Evolutionary conservation across 2,113 vertebrate genomes (phyloP), one percentile per base, ranked within the genome.

Genomic region (Tyrannus savana): DNA sequence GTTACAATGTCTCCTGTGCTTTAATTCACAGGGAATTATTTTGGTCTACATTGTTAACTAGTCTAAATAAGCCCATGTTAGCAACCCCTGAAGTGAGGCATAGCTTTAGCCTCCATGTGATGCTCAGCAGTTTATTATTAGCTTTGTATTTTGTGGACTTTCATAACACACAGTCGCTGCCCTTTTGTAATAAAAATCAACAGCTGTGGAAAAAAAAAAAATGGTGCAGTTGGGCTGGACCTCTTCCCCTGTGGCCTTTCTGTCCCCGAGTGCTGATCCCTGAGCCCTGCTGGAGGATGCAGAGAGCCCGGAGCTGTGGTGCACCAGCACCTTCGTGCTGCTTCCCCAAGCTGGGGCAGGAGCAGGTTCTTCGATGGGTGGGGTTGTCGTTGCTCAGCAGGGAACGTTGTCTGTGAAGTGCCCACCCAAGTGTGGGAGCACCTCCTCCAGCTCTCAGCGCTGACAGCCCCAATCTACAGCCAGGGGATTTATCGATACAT

Each of bases 291-390:
- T 5, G 19, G 52, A 56, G 67, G 75, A 7, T 13, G 62, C 79
- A 63, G 22, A 56, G 47, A 50, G 35, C 62, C 27, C 8, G 1
- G 35, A 76, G 62, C 46, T 49, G 71, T 3, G 22, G 24, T 9
- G 50, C 50, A 47, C n/a, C 22, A 33, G 35, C 9, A 25, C 28
- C 31, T 24, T 50, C 14, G 74, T 60, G 79, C 79, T 59, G 67
- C 53, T 31, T 50, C 39, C 33, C 39, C 37, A 30, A 6, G 14
- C 2, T 42, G 62, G 53, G 63, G 67, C 39, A 49, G 0, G 0
- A 24, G 33, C 2, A 12, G 39, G 14, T n/a, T 19, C 30, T 50
- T n/a, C 63, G 23, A 27, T 56, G 0, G 0, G 13, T 27, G 1
- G 1, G n/a, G 31, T 41, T 83, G 44, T 47, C 3, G 3, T 24